Evolutionary conservation across 2,888 invertebrate species (phyloP).

Genomic region (Melanostoma scalare): DNA sequence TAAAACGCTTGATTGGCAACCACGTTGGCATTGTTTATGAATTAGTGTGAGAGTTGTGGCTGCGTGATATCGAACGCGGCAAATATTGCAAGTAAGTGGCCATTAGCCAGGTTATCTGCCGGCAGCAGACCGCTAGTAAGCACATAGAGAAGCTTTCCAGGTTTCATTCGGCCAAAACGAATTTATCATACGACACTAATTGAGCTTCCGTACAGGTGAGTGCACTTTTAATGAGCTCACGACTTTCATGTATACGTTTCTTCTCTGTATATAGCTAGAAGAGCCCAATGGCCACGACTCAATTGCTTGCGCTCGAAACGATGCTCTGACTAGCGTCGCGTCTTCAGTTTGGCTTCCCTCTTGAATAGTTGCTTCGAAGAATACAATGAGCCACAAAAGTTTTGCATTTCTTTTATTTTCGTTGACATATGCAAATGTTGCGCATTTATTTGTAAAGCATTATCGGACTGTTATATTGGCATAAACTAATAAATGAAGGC

Average conservation of each 20-base stretch:
- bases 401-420: slow-evolving; percentile 40
- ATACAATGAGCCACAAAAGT: slow-evolving; percentile 55
- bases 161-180: slow-evolving; percentile 58
- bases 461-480: slow-evolving; percentile 70
- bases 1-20: background rate
- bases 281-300: slow-evolving; percentile 44
- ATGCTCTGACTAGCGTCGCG: slow-evolving; percentile 36
- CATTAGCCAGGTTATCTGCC: slow-evolving; percentile 66
- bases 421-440: slow-evolving; percentile 71
- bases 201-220: slow-evolving; percentile 73
- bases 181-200: slow-evolving; percentile 72
- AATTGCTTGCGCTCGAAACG: slow-evolving; percentile 36
- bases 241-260: slow-evolving; percentile 62
- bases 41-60: slow-evolving; percentile 41
- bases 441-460: slow-evolving; percentile 70
- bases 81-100: slow-evolving; percentile 66
- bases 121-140: background rate
- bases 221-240: slow-evolving; percentile 73
- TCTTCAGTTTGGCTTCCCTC: slow-evolving; percentile 47
- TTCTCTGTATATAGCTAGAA: slow-evolving; percentile 1
- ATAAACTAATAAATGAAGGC: slow-evolving; percentile 72
- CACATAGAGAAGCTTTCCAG: slow-evolving; percentile 55
- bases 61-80: slow-evolving; percentile 43
- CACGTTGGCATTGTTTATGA: slow-evolving; percentile 32
- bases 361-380: slow-evolving; percentile 4